A percentile compares a stretch with the other conserved stretches of the same genome.
Evolutionary conservation across 2,888 invertebrate genomes (phyloP).

Genomic region (Polia nebulosa): DNA sequence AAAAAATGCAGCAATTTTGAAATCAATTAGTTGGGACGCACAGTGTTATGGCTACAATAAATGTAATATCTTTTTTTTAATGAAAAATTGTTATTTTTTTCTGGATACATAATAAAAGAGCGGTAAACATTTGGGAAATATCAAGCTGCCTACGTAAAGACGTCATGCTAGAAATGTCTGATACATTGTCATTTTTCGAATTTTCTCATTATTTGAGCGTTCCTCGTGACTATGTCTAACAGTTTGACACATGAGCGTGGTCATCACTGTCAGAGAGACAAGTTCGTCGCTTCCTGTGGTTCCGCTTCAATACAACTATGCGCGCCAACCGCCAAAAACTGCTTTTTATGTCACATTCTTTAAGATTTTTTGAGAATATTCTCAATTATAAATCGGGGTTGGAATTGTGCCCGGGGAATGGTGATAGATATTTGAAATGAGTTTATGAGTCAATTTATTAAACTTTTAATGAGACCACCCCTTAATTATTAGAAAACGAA

Average conservation of each 20-base stretch:
- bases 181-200: constrained; percentile 6
- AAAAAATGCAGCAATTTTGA: constrained; percentile 36
- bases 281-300: constrained; percentile 53
- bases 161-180: constrained; percentile 1
- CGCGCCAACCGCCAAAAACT: constrained; percentile 49
- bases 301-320: constrained; percentile 63
- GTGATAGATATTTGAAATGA: neutral
- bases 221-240: constrained; percentile 1
- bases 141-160: constrained; percentile 22
- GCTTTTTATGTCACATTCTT: constrained; percentile 44
- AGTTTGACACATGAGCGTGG: constrained; percentile 35
- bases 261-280: constrained; percentile 49
- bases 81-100: constrained; percentile 19
- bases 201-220: constrained; percentile 36
- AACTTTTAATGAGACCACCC: neutral
- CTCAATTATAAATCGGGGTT: constrained; percentile 39
- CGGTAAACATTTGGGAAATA: neutral
- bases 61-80: neutral
- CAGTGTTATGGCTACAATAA: constrained; percentile 26
- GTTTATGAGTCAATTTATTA: neutral
- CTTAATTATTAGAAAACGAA: neutral
- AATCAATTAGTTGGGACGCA: constrained; percentile 46
- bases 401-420: constrained; percentile 50
- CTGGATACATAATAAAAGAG: constrained; percentile 6
- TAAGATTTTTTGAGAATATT: constrained; percentile 27